A percentile compares a stretch with the other conserved stretches of the same genome.
phyloP scores from a whole-genome alignment of 2,113 vertebrate genomes.

The Pipa parva region DNA sequence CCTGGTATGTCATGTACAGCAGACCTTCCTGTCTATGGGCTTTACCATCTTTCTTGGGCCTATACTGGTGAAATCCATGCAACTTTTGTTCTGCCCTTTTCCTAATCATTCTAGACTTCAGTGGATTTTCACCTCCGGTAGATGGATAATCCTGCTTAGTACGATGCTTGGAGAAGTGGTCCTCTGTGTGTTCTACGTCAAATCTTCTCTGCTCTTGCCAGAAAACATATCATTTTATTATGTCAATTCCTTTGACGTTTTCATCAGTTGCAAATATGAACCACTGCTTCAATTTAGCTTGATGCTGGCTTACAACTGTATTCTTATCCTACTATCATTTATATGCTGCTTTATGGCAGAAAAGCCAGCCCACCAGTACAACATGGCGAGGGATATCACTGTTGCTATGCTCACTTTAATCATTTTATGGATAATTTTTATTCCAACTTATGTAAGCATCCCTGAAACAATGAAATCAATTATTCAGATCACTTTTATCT shows the following conservation, averaged over 20 bases:
- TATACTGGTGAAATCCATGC: constrained; percentile 65
- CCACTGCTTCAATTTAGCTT: constrained; percentile 63
- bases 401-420: constrained; percentile 69
- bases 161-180: constrained; percentile 4
- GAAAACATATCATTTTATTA: neutral
- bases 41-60: constrained; percentile 68
- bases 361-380: constrained; percentile 61
- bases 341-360: constrained; percentile 84
- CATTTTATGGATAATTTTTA: constrained; percentile 71
- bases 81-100: constrained; percentile 40
- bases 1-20: constrained; percentile 58
- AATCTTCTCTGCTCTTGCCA: neutral
- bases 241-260: constrained; percentile 4
- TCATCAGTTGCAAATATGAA: constrained; percentile 54
- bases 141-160: constrained; percentile 8
- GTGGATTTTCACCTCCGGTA: neutral
- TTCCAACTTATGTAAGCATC: constrained; percentile 67
- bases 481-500: constrained; percentile 57
- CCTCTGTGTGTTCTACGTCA: constrained; percentile 1
- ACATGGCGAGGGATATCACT: constrained; percentile 74
- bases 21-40: constrained; percentile 59
- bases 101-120: neutral
- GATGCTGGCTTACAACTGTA: constrained; percentile 60
- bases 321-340: constrained; percentile 63
- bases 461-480: constrained; percentile 47